Evolutionary conservation across 2,797 vertebrate species (phyloP), one percentile per base, ranked within the genome.

Genomic region (Rhyacichthys aspro): DNA sequence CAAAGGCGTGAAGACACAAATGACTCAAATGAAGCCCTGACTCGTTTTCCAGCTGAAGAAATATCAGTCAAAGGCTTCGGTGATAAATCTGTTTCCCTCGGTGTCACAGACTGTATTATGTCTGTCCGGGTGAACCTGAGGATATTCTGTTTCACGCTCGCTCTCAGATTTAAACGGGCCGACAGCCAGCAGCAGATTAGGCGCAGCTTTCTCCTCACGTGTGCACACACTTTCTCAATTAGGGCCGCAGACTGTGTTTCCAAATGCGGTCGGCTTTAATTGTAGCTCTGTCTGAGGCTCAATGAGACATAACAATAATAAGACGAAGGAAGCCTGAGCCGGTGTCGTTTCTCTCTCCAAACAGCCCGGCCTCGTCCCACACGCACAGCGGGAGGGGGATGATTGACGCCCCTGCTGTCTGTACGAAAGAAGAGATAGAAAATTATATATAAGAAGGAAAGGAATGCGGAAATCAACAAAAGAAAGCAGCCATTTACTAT

Each of bases 281-380:
- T 84, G 69, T 63, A 66, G 59, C 76, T 86, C 82, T 82, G 81
- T 85, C 88, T 87, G 79, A 79, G 54, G 41, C 59, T 81, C 81
- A 76, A 73, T 86, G 86, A 89, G 83, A 86, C 85, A 82, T 81
- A 85, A 86, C 82, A 83, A 84, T 83, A 87, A 89, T 69, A 86
- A 65, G 65, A 77, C 43, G 59, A 59, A 67, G 63, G 76, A 82
- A 81, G 50, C 74, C 57, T 86, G 70, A 74, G 76, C 86, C 70
- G 79, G 64, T 61, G 68, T 74, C 70, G 59, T 73, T 81, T 60
- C 59, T 70, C 54, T 72, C n/a, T n/a, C n/a, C n/a, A n/a, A n/a
- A n/a, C 52, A 76, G 63, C 83, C 73, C 63, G 83, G 44, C 58
- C 54, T 23, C 44, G 54, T 36, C 39, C 41, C 59, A 38, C 61